A percentile compares a stretch with the other conserved stretches of the same genome.
Evolutionary conservation across 2,797 vertebrate species (phyloP).

Genomic region (Chaenodraco wilsoni): DNA sequence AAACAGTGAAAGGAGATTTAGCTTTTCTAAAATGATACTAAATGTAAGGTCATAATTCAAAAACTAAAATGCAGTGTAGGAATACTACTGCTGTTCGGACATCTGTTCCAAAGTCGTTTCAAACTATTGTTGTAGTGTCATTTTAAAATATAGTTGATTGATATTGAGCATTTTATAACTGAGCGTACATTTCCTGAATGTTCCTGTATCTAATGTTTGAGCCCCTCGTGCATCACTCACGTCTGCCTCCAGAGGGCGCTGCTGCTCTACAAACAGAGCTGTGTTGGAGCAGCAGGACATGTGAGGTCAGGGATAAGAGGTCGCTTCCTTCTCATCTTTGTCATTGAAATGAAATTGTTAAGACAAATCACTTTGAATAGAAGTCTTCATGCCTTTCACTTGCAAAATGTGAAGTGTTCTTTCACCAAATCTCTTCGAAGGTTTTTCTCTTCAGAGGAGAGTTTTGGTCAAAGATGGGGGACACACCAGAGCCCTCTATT

Average conservation of each 20-base stretch:
- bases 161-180: too few relatives aligned
- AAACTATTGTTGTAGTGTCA: not conserved
- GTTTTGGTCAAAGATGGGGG: too few relatives aligned
- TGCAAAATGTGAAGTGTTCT: not conserved
- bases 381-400: not conserved
- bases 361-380: not conserved
- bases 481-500: not conserved
- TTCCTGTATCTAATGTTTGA: not conserved
- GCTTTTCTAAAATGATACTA: too few relatives aligned
- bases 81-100: not conserved
- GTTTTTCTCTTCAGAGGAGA: not conserved
- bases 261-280: conserved; percentile 21
- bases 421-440: not conserved
- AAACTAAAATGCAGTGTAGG: not conserved
- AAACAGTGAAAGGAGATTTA: too few relatives aligned
- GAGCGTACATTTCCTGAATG: not conserved
- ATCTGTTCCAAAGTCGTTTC: not conserved
- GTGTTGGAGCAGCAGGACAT: not conserved
- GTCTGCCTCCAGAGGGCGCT: conserved; percentile 22
- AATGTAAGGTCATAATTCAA: not conserved
- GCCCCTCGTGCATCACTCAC: not conserved
- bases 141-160: too few relatives aligned
- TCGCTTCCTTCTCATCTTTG: not conserved
- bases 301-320: conserved; percentile 10
- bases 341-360: conserved; percentile 1